Conservation (phyloP, 2,113 vertebrate species). For the Vidua chalybeata region DNA sequence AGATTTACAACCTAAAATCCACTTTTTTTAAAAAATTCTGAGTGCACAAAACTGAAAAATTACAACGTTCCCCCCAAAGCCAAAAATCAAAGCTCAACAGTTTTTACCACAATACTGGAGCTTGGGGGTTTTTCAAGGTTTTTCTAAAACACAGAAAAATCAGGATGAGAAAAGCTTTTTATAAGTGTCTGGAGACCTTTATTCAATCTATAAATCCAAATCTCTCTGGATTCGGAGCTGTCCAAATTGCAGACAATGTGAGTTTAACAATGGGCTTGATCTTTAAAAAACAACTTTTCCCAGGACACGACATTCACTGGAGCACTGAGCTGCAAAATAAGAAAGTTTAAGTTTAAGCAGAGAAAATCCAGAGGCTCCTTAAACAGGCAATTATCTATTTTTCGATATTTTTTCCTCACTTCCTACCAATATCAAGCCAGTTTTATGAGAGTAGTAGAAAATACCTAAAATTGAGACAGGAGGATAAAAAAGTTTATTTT, state of each 20-base stretch:
- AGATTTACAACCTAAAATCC: background rate
- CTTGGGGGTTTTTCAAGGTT: background rate
- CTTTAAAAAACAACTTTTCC: background rate
- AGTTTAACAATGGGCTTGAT: background rate
- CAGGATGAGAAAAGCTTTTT: background rate
- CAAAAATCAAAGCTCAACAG: background rate
- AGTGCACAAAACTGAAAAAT: background rate
- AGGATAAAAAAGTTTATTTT: background rate
- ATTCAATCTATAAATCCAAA: background rate
- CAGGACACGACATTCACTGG: background rate
- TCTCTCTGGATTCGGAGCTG: background rate
- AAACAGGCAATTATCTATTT: background rate
- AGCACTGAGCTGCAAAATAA: background rate
- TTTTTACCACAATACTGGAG: background rate
- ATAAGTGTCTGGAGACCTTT: background rate
- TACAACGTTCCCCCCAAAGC: background rate
- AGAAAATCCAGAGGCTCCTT: background rate
- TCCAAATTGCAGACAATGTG: conserved; percentile 34
- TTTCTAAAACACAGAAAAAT: background rate
- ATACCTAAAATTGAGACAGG: background rate
- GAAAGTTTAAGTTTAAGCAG: background rate
- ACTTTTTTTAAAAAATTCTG: fast-evolving
- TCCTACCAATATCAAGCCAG: background rate
- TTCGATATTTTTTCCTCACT: background rate
- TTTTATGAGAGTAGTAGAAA: background rate